Base-by-base conservation (phyloP, 2,888 invertebrate species). In the Liopterus haemorrhoidalis region DNA sequence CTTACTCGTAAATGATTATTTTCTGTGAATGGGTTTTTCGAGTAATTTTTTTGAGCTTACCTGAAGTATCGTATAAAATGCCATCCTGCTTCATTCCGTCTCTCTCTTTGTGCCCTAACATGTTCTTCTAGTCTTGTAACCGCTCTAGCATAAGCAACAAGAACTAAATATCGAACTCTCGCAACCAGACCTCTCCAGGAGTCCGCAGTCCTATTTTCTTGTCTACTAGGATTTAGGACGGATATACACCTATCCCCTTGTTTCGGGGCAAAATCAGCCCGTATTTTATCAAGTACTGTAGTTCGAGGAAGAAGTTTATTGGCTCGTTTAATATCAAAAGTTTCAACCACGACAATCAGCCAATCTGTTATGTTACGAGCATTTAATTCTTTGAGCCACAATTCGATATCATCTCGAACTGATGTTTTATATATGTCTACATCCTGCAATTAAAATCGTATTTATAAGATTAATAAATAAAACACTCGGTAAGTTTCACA, bases 31-130 rank as follows among this genome's bases (percentile, higher is more conserved):
- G n/a, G n/a, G n/a, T n/a, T n/a, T n/a, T n/a, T n/a, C n/a, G n/a
- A n/a, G n/a, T n/a, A n/a, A n/a, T n/a, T n/a, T n/a, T n/a, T n/a
- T n/a, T n/a, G 22, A 24, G 50, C 53, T 63, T 69, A 85, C 88
- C 77, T 91, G 90, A 55, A 95, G 71, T 95, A 96, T 65, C 85
- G 82, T 66, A 88, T 88, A 71, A 95, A 96, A 67, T 87, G 88
- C 96, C 96, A 96, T 19, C 85, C 87, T 0, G 79, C 75, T 60
- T 93, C 87, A 67, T 89, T 95, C 42, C 96, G 73, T 59, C 83
- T 83, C 65, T 96, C 95, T 47, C 95, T 76, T 59, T 91, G 86
- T 46, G 85, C 85, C 54, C 95, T 74, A 71, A 95, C 88, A 54
- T 87, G 76, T 61, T 94, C 93, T 67, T 94, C 93, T 66, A 93